Evolutionary conservation across 2,797 vertebrate species (phyloP).

Genomic region (Linurgus olivaceus): DNA sequence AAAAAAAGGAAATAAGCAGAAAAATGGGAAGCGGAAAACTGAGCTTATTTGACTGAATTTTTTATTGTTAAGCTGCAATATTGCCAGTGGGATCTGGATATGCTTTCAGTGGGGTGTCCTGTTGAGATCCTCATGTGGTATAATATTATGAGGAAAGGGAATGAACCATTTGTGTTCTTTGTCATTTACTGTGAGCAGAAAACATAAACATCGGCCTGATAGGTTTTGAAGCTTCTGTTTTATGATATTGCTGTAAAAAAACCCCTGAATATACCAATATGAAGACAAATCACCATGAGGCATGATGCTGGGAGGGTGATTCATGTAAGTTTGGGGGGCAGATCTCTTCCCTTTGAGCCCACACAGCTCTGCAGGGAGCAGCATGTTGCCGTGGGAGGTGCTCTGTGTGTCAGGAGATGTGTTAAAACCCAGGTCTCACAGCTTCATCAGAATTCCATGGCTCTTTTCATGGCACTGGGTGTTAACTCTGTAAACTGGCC

Average conservation of each 20-base stretch:
- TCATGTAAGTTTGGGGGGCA: rapidly evolving
- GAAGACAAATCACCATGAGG: background rate
- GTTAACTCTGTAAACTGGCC: background rate
- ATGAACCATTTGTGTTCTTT: background rate
- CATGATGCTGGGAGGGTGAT: background rate
- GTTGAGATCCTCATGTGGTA: background rate
- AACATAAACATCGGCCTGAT: background rate
- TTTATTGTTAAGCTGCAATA: background rate
- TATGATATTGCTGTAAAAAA: background rate
- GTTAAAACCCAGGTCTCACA: background rate
- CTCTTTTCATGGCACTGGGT: background rate
- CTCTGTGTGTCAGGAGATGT: background rate
- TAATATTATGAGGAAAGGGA: background rate
- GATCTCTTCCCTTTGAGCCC: background rate
- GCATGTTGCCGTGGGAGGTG: background rate
- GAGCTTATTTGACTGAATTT: background rate
- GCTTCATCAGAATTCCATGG: background rate
- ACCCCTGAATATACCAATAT: background rate
- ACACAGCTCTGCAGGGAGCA: background rate
- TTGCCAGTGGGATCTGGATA: background rate
- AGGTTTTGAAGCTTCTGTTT: background rate
- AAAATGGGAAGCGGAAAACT: background rate
- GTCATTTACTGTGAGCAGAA: background rate
- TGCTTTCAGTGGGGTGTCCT: background rate
- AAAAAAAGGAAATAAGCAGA: background rate